These are phyloP conservation scores for Ceriagrion tenellum DNA, from an alignment of 2,888 invertebrate species.

Conservation along the genomic window DNA sequence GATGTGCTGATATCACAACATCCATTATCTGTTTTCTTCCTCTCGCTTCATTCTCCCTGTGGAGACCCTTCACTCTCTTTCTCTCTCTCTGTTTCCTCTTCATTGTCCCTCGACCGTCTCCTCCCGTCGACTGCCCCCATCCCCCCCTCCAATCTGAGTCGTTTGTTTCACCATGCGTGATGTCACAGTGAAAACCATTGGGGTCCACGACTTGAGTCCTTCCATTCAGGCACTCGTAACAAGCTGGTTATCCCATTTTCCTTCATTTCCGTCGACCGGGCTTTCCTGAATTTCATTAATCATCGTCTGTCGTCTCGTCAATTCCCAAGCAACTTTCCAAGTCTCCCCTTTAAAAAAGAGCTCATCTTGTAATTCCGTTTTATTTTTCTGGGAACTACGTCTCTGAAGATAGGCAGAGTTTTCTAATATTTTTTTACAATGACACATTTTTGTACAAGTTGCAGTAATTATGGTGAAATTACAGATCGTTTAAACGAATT, in stretches of 20 bases:
- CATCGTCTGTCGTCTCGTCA: neutral
- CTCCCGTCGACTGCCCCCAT: neutral
- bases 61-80: neutral
- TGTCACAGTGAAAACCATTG: neutral
- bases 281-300: constrained; percentile 2
- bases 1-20: neutral
- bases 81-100: neutral
- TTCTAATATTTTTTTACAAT: no score
- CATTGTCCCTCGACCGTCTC: neutral
- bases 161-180: neutral
- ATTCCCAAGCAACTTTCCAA: neutral
- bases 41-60: neutral
- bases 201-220: neutral
- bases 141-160: neutral
- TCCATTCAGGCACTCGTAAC: neutral
- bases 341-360: neutral
- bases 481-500: no score
- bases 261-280: neutral
- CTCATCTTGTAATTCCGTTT: neutral
- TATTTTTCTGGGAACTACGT: neutral
- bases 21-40: neutral
- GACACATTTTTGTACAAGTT: no score
- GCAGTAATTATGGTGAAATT: no score
- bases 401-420: no score
- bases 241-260: constrained; percentile 4